Base-by-base conservation (phyloP, 35 echinoderm and acorn worm genomes). In the Heliocidaris erythrogramma region DNA sequence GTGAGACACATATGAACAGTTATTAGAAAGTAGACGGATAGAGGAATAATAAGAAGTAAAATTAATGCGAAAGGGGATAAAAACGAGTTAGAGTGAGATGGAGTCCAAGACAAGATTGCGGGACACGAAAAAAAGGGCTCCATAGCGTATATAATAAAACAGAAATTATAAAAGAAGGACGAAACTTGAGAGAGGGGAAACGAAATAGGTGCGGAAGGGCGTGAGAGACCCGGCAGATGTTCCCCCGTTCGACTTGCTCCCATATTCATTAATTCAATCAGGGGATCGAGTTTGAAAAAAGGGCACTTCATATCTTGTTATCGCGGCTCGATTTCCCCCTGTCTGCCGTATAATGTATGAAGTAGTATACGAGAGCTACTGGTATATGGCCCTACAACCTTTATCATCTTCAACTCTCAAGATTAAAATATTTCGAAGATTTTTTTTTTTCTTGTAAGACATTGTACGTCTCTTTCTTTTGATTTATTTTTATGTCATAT, bases 231-330 rank as follows among this genome's bases (percentile, higher is more conserved):
- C 14, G 27, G 65, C 65, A 78, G 65, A 78, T 78, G 65, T 78
- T 78, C 65, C 27, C 35, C 65, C 65, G 65, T 27, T 78, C 21
- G 65, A 78, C 65, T 78, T 78, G 65, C 65, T 78, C 65, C 65
- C 18, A 78, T 47, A 89, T 89, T 89, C 87, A 89, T 89, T 27
- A 89, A 89, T 89, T 89, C 87, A 89, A 89, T 89, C 87, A 47
- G 30, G 5, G 31, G 65, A 78, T 89, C 31, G 47, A 89, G 32
- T 89, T 32, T 48, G 65, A n/a, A 78, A 78, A 78, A 78, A 78
- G 65, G 65, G 65, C 65, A 21, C 31, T 89, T 18, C 12, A 89
- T 89, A 27, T 89, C 87, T 89, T 48, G 87, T 89, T 89, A 16
- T 89, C 87, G 9, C 12, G 87, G 31, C 87, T 47, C 47, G 24